Evolutionary conservation across 2,797 vertebrate species (phyloP), one percentile per base, ranked within the genome.

Genomic region (Tachyglossus aculeatus): DNA sequence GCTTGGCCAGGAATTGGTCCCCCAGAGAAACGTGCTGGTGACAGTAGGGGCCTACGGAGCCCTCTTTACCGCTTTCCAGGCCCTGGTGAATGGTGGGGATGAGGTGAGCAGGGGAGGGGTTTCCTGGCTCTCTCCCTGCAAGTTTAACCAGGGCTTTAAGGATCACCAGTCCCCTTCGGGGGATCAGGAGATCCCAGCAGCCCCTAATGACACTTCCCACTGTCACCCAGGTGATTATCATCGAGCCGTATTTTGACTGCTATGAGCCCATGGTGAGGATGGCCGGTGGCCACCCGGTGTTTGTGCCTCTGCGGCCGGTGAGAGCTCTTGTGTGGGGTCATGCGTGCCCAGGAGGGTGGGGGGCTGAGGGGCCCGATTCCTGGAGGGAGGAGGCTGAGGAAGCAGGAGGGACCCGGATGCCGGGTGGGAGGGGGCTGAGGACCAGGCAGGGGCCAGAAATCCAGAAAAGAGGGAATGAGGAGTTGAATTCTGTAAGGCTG

Each of bases 231-330:
- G 98, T 99, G 51, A 96, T 99, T 83, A 94, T 99, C 67, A 88
- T 98, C 2, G 98, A 99, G 70, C 98, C 98, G 0, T 98, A 92
- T 81, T 99, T 99, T 0, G 97, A 98, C 87, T 98, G 97, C 90
- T 99, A 98, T 19, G 93, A 96, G 71, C 88, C 95, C 0, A 99
- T 99, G 97, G 95, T 96, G 14, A 89, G 85, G 81, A 98, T 98
- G 96, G 94, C 95, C 2, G 95, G 96, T 37, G 98, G 96, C 47
- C 94, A 36, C 13, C 88, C 95, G 0, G 92, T 97, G 38, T 99
- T 94, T 67, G 79, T 99, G 7, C 88, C 95, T 0, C 88, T 99
- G 58, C 95, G 91, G 82, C 95, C 84, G 48, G 95, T 96, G 72
- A 94, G 94, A 29, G 12, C 31, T 48, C n/a, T n/a, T n/a, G n/a